Percentiles rank a stretch among this genome's conserved stretches.
Evolutionary conservation across 2,113 vertebrate genomes (phyloP).

Genomic region (Mastomys natalensis): DNA sequence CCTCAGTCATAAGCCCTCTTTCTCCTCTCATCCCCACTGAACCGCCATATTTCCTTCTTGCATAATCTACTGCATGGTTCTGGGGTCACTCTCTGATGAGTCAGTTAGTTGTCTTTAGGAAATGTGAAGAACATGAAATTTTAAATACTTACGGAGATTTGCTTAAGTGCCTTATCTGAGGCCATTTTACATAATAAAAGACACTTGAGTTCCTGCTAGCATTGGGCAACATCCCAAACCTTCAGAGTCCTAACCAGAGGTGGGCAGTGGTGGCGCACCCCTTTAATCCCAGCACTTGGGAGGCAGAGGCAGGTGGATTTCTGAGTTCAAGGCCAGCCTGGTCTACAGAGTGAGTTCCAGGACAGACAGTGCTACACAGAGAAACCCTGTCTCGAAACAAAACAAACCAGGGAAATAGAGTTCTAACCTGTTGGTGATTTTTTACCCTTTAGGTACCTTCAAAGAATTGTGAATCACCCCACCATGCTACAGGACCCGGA

Average conservation of each 20-base stretch:
- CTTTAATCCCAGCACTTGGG: neutral
- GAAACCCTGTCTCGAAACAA: neutral
- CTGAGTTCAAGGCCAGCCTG: neutral
- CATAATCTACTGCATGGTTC: neutral
- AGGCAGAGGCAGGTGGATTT: neutral
- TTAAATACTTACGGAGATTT: conserved; percentile 6
- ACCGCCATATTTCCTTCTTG: neutral
- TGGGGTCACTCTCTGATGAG: neutral
- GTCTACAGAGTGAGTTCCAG: neutral
- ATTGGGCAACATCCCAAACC: neutral
- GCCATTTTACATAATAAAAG: conserved; percentile 43
- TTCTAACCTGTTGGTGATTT: conserved; percentile 28
- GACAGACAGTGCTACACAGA: neutral
- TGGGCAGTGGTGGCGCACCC: neutral
- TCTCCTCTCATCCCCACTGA: neutral
- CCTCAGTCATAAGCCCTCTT: neutral
- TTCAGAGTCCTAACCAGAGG: conserved; percentile 25
- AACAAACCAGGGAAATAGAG: neutral
- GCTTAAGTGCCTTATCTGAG: conserved; percentile 6
- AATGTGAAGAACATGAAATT: conserved; percentile 54
- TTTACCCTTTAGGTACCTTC: conserved; percentile 91
- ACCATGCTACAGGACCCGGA: conserved; percentile 97
- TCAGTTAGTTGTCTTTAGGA: conserved; percentile 40
- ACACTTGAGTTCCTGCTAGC: neutral
- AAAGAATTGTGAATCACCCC: conserved; percentile 94